Evolutionary conservation across 2,888 invertebrate species (phyloP).

Genomic region (Epirrita christyi): DNA sequence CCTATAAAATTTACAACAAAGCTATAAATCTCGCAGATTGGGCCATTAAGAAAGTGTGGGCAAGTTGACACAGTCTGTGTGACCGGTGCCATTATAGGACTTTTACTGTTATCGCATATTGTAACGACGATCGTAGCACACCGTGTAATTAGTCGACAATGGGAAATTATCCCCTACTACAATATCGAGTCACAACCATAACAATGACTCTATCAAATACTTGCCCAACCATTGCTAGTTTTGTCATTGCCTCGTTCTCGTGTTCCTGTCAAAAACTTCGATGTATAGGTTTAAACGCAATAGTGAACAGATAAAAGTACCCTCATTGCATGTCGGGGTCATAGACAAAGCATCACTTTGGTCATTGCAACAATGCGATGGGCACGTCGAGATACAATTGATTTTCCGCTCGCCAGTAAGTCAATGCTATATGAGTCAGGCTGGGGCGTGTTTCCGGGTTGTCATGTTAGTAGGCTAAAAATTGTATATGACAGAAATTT

Average conservation of each 20-base stretch:
- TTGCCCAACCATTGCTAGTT: constrained; percentile 37
- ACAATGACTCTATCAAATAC: constrained; percentile 10
- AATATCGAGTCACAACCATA: constrained; percentile 10
- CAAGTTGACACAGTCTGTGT: constrained; percentile 70
- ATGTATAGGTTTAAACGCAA: constrained; percentile 37
- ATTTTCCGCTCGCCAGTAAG: constrained; percentile 60
- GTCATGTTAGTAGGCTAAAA: constrained; percentile 15
- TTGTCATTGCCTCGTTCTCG: not conserved
- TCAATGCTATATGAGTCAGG: constrained; percentile 51
- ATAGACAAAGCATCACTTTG: constrained; percentile 62
- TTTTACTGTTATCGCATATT: constrained; percentile 82
- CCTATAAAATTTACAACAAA: constrained; percentile 52
- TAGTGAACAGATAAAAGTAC: constrained; percentile 15
- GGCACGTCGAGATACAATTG: constrained; percentile 64
- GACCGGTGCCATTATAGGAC: constrained; percentile 66
- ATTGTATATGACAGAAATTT: not conserved
- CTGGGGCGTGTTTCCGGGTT: constrained; percentile 44
- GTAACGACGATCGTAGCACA: constrained; percentile 64
- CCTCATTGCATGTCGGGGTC: constrained; percentile 56
- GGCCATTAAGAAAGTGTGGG: constrained; percentile 70
- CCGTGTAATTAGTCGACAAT: constrained; percentile 75
- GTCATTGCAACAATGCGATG: constrained; percentile 65
- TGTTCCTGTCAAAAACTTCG: constrained; percentile 27
- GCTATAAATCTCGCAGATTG: constrained; percentile 58
- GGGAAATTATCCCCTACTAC: constrained; percentile 57